A percentile compares a stretch with the other conserved stretches of the same genome.
Evolutionary conservation across 1,140 invertebrate genomes (phyloP).

Genomic region (Chymomyza costata): DNA sequence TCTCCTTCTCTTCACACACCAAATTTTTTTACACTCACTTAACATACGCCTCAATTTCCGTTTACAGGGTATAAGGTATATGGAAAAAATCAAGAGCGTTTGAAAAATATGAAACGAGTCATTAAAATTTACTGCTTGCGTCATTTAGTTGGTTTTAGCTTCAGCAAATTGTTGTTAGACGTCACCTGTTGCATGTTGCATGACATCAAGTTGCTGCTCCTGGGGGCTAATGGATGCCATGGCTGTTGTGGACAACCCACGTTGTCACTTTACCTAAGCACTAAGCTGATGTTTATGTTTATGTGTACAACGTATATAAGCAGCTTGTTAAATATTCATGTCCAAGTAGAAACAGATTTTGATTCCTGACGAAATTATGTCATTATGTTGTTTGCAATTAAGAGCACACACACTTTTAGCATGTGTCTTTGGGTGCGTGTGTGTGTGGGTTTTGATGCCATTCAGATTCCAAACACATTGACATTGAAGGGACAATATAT

Average conservation of each 20-base stretch:
- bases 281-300: slow-evolving; percentile 11
- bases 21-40: no score
- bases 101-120: slow-evolving; percentile 31
- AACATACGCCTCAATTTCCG: no score
- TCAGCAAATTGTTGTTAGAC: slow-evolving; percentile 13
- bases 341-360: slow-evolving; percentile 3
- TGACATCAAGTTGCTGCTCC: slow-evolving; percentile 4
- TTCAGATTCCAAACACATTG: no score
- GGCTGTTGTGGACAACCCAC: slow-evolving; percentile 17
- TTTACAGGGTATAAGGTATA: no score
- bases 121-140: slow-evolving; percentile 52
- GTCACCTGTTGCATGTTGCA: slow-evolving; percentile 44
- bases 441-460: no score
- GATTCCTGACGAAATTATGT: slow-evolving; percentile 22
- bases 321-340: slow-evolving; percentile 44
- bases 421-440: no score
- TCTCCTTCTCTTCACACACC: no score
- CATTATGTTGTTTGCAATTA: slow-evolving; percentile 42
- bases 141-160: slow-evolving; percentile 36
- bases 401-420: no score
- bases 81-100: no score
- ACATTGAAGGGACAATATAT: slow-evolving; percentile 4
- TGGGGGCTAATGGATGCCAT: slow-evolving; percentile 18
- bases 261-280: no score
- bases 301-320: slow-evolving; percentile 15